Percentiles rank a stretch among this genome's conserved stretches.
Evolutionary conservation across 2,113 vertebrate species (phyloP).

Genomic region (Strix uralensis): DNA sequence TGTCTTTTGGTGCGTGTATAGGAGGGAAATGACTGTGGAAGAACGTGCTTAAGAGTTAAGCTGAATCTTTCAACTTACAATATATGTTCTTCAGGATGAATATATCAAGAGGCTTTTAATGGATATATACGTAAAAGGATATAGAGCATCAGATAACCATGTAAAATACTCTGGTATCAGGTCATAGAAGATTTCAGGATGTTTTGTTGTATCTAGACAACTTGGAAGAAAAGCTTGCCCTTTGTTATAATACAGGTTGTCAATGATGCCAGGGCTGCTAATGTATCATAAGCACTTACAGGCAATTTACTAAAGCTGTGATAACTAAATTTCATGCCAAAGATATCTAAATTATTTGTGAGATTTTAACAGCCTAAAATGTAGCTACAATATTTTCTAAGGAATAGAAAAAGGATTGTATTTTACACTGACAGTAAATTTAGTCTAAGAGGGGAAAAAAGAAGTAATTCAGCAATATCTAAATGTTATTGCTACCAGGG

Average conservation of each 20-base stretch:
- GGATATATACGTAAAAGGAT: not conserved
- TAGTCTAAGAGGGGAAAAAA: not conserved
- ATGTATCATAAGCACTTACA: not conserved
- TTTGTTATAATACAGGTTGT: not conserved
- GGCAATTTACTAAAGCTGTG: not conserved
- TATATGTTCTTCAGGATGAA: not conserved
- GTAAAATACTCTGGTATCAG: not conserved
- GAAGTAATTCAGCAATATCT: not conserved
- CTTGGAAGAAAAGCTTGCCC: not conserved
- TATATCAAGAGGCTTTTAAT: not conserved
- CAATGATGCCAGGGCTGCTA: not conserved
- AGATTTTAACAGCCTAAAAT: not conserved
- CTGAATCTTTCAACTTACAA: not conserved
- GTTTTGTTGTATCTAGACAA: not conserved
- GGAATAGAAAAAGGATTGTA: not conserved
- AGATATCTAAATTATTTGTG: not conserved
- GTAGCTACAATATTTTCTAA: not conserved
- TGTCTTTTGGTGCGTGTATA: not conserved
- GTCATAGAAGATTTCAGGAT: not conserved
- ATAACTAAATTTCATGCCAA: not conserved
- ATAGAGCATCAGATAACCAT: not conserved
- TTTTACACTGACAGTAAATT: not conserved
- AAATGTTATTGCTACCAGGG: not conserved
- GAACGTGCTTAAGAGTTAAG: not conserved
- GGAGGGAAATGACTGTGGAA: accelerated